A percentile compares a stretch with the other conserved stretches of the same genome.
phyloP scores from a whole-genome alignment of 2,113 vertebrate genomes.

The Lutjanus erythropterus region DNA sequence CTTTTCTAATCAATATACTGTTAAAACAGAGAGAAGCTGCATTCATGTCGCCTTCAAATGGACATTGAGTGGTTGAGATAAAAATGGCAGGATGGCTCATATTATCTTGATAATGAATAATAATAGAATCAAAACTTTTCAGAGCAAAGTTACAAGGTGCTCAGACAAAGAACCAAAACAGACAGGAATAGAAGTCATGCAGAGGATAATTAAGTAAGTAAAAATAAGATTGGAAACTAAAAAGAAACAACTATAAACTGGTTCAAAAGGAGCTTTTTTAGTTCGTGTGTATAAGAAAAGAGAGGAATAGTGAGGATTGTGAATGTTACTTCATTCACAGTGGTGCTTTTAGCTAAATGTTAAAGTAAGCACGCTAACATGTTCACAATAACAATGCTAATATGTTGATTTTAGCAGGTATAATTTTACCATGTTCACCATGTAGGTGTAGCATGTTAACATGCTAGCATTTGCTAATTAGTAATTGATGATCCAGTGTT shows the following conservation, averaged over 20 bases:
- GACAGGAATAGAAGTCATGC: neutral
- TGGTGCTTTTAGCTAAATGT: neutral
- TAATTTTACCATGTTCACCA: too few relatives aligned
- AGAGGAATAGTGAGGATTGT: neutral
- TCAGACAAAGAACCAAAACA: neutral
- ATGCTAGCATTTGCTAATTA: too few relatives aligned
- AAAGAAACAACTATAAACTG: neutral
- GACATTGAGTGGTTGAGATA: neutral
- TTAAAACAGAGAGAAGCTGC: neutral
- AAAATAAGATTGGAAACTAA: neutral
- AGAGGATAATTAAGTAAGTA: neutral
- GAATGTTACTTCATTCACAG: neutral
- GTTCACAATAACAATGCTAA: neutral
- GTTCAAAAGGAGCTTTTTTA: neutral
- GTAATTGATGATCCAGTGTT: too few relatives aligned
- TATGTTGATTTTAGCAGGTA: too few relatives aligned
- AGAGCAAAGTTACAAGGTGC: neutral
- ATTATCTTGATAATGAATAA: constrained; percentile 1
- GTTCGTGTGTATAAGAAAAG: neutral
- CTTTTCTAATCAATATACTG: constrained; percentile 46
- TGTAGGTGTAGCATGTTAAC: too few relatives aligned
- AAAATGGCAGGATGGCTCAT: neutral
- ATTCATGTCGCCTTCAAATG: neutral
- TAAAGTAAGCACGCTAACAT: neutral
- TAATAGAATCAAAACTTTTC: neutral